phyloP scores from a whole-genome alignment of 2,888 invertebrate genomes.

The Cosmia pyralina region DNA sequence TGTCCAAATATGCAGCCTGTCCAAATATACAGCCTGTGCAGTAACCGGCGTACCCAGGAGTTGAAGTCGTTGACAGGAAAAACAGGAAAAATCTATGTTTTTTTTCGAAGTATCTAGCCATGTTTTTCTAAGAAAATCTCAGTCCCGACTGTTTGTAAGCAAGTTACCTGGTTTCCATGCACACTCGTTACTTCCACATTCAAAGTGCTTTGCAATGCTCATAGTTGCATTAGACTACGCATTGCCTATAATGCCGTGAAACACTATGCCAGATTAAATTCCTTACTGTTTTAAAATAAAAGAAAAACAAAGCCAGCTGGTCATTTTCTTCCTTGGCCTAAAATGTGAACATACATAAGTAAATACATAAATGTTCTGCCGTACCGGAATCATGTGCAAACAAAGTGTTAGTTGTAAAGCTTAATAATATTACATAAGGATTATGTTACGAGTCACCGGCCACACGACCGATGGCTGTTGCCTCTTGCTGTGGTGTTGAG shows the following conservation, averaged over 20 bases:
- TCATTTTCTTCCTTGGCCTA: no score
- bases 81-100: background rate
- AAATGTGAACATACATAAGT: no score
- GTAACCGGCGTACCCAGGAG: background rate
- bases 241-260: background rate
- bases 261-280: constrained; percentile 38
- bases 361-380: no score
- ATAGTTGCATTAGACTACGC: constrained; percentile 4
- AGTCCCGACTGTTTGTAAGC: background rate
- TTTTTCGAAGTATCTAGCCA: background rate
- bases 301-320: background rate
- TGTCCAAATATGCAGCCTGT: background rate
- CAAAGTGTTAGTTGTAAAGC: no score
- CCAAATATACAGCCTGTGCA: no score
- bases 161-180: background rate
- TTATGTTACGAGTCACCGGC: no score
- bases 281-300: constrained; percentile 1
- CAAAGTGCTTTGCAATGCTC: constrained; percentile 35
- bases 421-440: no score
- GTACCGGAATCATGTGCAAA: no score
- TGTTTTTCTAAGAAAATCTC: background rate
- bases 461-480: no score
- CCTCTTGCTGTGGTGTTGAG: no score
- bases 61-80: no score
- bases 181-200: constrained; percentile 1